These are phyloP conservation scores for Holothuria scabra DNA, from an alignment of 53 echinoderm and acorn worm genomes.

Conservation along the genomic window DNA sequence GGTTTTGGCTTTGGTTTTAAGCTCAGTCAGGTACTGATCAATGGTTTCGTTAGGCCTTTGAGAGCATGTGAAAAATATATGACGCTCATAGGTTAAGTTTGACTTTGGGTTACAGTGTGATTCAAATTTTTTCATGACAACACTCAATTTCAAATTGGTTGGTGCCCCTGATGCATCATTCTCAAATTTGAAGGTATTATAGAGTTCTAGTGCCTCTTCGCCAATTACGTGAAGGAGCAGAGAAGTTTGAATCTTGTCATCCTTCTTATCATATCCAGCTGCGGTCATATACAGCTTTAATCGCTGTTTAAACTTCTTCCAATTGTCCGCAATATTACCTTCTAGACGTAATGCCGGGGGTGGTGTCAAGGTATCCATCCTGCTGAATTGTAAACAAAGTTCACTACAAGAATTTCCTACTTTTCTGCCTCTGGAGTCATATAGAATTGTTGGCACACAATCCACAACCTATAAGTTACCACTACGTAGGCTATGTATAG, in stretches of 20 bases:
- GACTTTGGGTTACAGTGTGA: conserved; percentile 47
- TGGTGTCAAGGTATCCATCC: conserved; percentile 31
- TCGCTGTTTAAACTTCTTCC: conserved; percentile 53
- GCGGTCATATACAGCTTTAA: conserved; percentile 54
- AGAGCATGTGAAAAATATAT: conserved; percentile 49
- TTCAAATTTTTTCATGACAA: conserved; percentile 2
- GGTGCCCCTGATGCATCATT: not conserved
- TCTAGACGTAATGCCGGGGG: not conserved
- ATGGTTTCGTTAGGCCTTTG: conserved; percentile 30
- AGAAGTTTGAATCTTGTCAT: conserved; percentile 29
- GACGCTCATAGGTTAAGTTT: conserved; percentile 54
- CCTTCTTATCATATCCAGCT: conserved; percentile 58
- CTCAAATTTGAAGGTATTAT: conserved; percentile 51
- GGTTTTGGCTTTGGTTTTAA: conserved; percentile 58
- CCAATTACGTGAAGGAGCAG: conserved; percentile 47
- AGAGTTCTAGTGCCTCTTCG: conserved; percentile 55
- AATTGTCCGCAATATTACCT: conserved; percentile 50
- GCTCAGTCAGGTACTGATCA: conserved; percentile 62
- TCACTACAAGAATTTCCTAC: not conserved
- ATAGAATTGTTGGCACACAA: not conserved
- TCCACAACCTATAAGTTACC: too few species aligned
- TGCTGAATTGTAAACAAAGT: not conserved
- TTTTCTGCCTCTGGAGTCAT: conserved; percentile 3
- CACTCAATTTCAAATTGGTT: not conserved
- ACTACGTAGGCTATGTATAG: too few species aligned